Conservation (phyloP, 2,113 vertebrate genomes). For the Erinaceus europaeus region DNA sequence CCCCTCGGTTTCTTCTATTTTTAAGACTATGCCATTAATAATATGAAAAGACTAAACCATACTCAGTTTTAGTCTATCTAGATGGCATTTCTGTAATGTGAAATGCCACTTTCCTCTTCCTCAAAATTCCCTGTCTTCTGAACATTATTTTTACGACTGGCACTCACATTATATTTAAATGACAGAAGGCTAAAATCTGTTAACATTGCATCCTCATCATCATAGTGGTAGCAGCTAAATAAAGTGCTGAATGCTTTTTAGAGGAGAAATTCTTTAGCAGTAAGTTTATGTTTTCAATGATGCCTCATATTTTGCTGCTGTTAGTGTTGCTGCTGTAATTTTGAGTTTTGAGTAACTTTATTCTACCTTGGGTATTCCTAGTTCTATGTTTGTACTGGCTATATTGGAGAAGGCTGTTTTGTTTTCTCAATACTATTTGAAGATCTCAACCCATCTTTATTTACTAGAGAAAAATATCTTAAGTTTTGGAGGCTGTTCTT, state of each 20-base stretch:
- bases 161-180: not conserved
- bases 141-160: slow-evolving; percentile 1
- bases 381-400: not conserved
- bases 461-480: not conserved
- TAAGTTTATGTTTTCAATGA: too few species aligned
- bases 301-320: not conserved
- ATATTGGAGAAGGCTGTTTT: not conserved
- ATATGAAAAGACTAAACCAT: not conserved
- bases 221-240: not conserved
- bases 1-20: not conserved
- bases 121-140: not conserved
- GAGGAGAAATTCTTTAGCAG: not conserved
- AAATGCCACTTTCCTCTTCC: not conserved
- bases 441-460: not conserved
- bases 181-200: not conserved
- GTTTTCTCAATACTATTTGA: not conserved
- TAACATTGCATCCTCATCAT: not conserved
- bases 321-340: not conserved
- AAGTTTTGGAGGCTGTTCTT: not conserved
- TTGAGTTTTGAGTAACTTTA: not conserved
- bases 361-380: not conserved
- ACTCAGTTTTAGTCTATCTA: not conserved
- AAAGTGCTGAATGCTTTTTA: not conserved
- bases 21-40: not conserved
- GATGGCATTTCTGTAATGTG: not conserved